These are phyloP conservation scores for Conger conger DNA, from an alignment of 2,113 vertebrate genomes.

Conservation along the genomic window DNA sequence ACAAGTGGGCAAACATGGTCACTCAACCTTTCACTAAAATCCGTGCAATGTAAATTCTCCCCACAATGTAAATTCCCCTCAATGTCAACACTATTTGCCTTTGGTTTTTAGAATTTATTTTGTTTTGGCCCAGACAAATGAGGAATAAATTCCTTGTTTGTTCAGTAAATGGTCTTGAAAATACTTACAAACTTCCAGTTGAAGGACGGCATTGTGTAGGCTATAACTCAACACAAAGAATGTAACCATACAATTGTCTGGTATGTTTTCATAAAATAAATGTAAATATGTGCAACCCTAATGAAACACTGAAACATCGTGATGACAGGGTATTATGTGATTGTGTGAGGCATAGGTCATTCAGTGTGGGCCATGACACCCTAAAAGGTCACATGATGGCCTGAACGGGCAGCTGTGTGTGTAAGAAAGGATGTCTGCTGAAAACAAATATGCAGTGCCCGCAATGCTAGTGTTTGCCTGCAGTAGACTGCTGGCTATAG, in stretches of 20 bases:
- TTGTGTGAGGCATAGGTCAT: background rate
- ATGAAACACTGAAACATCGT: background rate
- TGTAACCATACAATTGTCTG: background rate
- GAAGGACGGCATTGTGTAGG: no score
- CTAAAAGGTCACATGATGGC: background rate
- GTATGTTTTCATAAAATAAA: background rate
- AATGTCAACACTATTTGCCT: background rate
- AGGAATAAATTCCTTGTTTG: background rate
- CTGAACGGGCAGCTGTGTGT: background rate
- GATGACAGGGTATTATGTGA: background rate
- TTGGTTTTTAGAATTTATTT: background rate
- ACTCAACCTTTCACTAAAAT: background rate
- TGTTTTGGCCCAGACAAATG: background rate
- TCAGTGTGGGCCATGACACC: background rate
- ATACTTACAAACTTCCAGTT: background rate
- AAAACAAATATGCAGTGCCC: background rate
- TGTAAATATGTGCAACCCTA: background rate
- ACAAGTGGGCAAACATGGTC: background rate
- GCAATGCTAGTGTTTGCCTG: background rate
- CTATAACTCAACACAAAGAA: background rate
- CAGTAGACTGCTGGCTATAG: background rate
- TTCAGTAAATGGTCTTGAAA: background rate
- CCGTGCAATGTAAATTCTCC: background rate
- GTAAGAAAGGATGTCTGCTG: background rate
- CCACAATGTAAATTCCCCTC: background rate